These are phyloP conservation scores for Limosa lapponica DNA, from an alignment of 2,797 vertebrate genomes.

Conservation along the genomic window DNA sequence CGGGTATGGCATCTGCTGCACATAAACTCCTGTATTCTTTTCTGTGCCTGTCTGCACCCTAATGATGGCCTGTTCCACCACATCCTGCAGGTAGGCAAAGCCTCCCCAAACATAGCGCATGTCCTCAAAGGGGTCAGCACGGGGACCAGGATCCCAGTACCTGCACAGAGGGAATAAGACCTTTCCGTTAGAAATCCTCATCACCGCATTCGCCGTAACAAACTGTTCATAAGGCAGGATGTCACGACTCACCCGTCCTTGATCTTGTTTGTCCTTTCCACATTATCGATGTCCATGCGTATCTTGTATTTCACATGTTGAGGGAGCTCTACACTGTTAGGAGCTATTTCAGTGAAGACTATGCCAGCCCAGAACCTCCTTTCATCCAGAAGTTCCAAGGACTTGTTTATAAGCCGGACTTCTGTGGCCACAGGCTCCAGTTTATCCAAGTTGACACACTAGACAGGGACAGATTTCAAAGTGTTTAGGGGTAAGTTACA, in stretches of 20 bases:
- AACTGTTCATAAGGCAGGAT: background rate
- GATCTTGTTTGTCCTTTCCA: conserved; percentile 98
- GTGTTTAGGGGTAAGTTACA: background rate
- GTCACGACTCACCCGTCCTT: conserved; percentile 88
- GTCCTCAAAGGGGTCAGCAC: conserved; percentile 97
- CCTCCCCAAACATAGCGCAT: conserved; percentile 97
- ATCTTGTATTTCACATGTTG: conserved; percentile 95
- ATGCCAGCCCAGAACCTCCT: conserved; percentile 97
- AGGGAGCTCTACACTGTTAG: conserved; percentile 85
- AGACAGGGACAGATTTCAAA: background rate
- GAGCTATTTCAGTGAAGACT: conserved; percentile 88
- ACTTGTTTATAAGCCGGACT: conserved; percentile 91
- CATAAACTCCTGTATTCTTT: conserved; percentile 91
- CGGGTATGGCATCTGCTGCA: conserved; percentile 99
- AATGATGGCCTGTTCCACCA: conserved; percentile 95
- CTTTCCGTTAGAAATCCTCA: background rate
- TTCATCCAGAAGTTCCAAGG: conserved; percentile 90
- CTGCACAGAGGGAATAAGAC: conserved; percentile 72
- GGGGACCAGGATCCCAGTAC: conserved; percentile 98
- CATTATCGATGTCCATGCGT: conserved; percentile 98
- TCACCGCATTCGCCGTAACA: background rate
- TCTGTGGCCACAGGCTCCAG: conserved; percentile 92
- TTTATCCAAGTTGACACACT: conserved; percentile 98
- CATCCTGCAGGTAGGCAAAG: conserved; percentile 95
- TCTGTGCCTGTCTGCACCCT: conserved; percentile 88